These are phyloP conservation scores for Zaprionus nigranus DNA, from an alignment of 1,140 invertebrate genomes.

Conservation along the genomic window DNA sequence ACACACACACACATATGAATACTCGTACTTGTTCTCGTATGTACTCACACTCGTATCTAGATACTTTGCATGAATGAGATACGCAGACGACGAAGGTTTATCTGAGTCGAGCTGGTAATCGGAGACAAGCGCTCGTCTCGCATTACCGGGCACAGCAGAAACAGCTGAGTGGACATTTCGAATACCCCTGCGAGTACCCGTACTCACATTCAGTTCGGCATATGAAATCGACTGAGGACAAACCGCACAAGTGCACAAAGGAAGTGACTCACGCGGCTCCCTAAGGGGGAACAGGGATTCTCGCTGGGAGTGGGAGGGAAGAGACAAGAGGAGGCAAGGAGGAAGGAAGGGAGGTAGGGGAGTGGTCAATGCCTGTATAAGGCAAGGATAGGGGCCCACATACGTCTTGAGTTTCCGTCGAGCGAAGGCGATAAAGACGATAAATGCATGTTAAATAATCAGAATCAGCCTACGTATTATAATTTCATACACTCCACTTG, in stretches of 20 bases:
- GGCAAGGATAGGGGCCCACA: slow-evolving; percentile 59
- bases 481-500: slow-evolving; percentile 27
- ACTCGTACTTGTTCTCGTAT: background rate
- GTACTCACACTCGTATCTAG: slow-evolving; percentile 9
- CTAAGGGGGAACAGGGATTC: background rate
- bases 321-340: background rate
- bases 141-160: slow-evolving; percentile 42
- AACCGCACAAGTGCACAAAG: slow-evolving; percentile 77
- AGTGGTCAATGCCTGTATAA: slow-evolving; percentile 26
- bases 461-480: slow-evolving; percentile 20
- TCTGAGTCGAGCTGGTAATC: slow-evolving; percentile 65
- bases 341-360: background rate
- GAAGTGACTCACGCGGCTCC: slow-evolving; percentile 63
- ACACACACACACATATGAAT: background rate
- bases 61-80: slow-evolving; percentile 52
- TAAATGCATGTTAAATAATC: slow-evolving; percentile 62
- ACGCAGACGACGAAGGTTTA: slow-evolving; percentile 37
- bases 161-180: slow-evolving; percentile 77
- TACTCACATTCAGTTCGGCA: slow-evolving; percentile 29
- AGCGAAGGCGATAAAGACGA: slow-evolving; percentile 33
- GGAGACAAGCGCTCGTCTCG: slow-evolving; percentile 46
- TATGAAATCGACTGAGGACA: slow-evolving; percentile 29
- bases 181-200: slow-evolving; percentile 12
- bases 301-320: background rate
- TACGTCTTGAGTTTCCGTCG: slow-evolving; percentile 53